These are phyloP conservation scores for Ostrea denselamellosa DNA, from an alignment of 1,140 invertebrate genomes.

Conservation along the genomic window DNA sequence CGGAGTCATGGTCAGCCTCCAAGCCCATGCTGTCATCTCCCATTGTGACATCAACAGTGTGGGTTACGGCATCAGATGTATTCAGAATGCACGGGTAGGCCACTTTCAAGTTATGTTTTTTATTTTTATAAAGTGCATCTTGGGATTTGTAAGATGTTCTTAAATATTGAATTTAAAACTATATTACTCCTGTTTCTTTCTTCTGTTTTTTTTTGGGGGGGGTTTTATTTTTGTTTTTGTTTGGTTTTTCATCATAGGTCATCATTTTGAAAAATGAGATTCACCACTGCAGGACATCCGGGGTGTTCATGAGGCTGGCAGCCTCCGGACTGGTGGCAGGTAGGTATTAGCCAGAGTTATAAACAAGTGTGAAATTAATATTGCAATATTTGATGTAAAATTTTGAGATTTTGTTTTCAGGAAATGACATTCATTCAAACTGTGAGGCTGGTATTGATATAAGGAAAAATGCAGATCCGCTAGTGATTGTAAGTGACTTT, in stretches of 20 bases:
- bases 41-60: conserved; percentile 72
- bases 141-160: no score
- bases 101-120: background rate
- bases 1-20: conserved; percentile 69
- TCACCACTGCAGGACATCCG: conserved; percentile 72
- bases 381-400: background rate
- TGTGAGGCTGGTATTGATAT: conserved; percentile 75
- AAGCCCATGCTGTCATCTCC: conserved; percentile 70
- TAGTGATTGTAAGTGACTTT: conserved; percentile 68
- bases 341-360: conserved; percentile 41
- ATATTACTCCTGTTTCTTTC: background rate
- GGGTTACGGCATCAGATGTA: conserved; percentile 71
- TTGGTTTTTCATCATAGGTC: conserved; percentile 62
- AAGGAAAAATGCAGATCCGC: conserved; percentile 74
- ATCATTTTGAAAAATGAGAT: conserved; percentile 72
- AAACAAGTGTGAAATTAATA: no score
- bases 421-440: conserved; percentile 76
- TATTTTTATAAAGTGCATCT: background rate
- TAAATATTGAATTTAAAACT: background rate
- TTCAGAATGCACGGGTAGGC: conserved; percentile 70
- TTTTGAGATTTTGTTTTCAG: conserved; percentile 53
- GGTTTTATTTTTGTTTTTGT: no score
- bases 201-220: no score
- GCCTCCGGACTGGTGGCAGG: conserved; percentile 71
- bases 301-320: conserved; percentile 73